phyloP scores from a whole-genome alignment of 1,140 invertebrate genomes.

The Bathynomus jamesi region DNA sequence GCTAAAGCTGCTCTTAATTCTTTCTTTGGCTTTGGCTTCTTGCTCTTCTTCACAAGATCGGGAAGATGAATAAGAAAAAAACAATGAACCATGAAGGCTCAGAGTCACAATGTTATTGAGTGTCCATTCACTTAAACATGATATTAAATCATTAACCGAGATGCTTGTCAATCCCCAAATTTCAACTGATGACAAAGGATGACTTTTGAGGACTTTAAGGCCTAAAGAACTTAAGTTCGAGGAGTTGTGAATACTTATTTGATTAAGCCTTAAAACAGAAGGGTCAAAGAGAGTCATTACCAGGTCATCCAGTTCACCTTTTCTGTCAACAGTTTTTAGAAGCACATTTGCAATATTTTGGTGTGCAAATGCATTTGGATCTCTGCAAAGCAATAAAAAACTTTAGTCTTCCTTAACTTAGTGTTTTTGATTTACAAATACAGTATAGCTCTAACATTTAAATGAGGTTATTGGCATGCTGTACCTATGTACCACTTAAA shows the following conservation, averaged over 20 bases:
- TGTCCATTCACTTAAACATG: slow-evolving; percentile 64
- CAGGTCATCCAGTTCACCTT: slow-evolving; percentile 56
- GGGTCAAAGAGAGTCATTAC: slow-evolving; percentile 59
- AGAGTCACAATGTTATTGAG: slow-evolving; percentile 57
- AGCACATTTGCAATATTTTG: slow-evolving; percentile 60
- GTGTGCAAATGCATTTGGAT: slow-evolving; percentile 58
- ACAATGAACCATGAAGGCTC: slow-evolving; percentile 59
- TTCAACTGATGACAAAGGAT: slow-evolving; percentile 55
- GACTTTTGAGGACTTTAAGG: slow-evolving; percentile 55
- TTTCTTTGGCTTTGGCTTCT: background rate
- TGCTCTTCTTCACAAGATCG: background rate
- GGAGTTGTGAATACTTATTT: slow-evolving; percentile 45
- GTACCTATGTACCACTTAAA: no score
- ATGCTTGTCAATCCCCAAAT: slow-evolving; percentile 53
- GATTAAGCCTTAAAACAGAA: slow-evolving; percentile 55
- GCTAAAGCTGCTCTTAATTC: background rate
- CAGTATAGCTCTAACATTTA: no score
- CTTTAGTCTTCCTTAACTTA: no score
- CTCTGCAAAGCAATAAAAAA: slow-evolving; percentile 41
- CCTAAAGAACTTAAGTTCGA: slow-evolving; percentile 53
- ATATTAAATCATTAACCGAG: slow-evolving; percentile 58
- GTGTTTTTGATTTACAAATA: no score
- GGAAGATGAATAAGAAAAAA: slow-evolving; percentile 44
- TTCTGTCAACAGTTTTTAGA: slow-evolving; percentile 55
- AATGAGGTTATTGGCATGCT: no score